Evolutionary conservation across 2,888 invertebrate genomes (phyloP).

Genomic region (Acanthopleura granulata): DNA sequence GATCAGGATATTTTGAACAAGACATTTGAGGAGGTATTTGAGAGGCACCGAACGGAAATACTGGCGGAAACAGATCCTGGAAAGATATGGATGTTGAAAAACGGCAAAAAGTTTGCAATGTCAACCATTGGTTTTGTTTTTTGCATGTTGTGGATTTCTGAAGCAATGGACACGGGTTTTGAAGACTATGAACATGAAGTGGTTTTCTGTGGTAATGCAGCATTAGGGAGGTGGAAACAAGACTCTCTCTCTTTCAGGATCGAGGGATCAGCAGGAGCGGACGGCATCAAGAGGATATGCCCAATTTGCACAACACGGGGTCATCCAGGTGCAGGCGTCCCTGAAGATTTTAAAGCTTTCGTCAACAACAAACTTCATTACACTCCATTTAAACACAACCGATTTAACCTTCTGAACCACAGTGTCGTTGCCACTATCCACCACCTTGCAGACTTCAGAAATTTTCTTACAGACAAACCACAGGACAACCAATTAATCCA

Average conservation of each 20-base stretch:
- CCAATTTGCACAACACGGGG: background rate
- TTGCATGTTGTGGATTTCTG: background rate
- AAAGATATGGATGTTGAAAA: background rate
- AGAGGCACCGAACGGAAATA: background rate
- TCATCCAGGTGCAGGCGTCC: constrained; percentile 12
- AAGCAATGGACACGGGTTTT: background rate
- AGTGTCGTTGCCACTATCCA: background rate
- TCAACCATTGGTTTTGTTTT: constrained; percentile 12
- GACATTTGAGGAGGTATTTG: background rate
- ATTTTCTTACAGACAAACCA: background rate
- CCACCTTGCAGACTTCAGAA: background rate
- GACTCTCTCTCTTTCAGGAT: too few species aligned
- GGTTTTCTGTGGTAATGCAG: background rate
- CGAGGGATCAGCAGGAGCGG: background rate
- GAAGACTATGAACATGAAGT: background rate
- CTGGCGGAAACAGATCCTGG: background rate
- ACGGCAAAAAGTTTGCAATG: background rate
- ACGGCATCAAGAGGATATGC: background rate
- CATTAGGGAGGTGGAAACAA: too few species aligned
- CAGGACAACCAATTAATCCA: background rate
- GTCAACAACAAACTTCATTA: background rate
- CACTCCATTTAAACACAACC: background rate
- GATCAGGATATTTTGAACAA: constrained; percentile 11
- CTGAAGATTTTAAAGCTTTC: background rate
- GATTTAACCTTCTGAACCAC: background rate